A percentile compares a stretch with the other conserved stretches of the same genome.
These are phyloP conservation scores for Heliconius ethilla DNA, from an alignment of 2,888 invertebrate species.

Conservation along the genomic window DNA sequence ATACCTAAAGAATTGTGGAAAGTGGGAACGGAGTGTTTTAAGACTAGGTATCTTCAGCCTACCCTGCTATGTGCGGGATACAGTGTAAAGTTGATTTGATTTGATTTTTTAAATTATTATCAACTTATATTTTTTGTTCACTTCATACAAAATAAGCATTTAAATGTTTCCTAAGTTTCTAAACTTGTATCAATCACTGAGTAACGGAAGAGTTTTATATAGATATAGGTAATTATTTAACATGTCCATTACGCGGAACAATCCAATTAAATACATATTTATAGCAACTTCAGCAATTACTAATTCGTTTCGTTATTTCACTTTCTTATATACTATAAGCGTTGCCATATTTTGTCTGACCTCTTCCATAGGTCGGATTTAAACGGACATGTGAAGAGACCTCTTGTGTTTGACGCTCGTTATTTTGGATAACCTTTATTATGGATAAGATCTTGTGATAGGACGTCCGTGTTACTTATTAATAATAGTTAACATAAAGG, in stretches of 20 bases:
- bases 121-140: too few species aligned
- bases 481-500: slow-evolving; percentile 15
- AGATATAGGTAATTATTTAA: background rate
- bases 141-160: too few species aligned
- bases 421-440: slow-evolving; percentile 20
- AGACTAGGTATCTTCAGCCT: too few species aligned
- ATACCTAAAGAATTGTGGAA: too few species aligned
- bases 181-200: too few species aligned
- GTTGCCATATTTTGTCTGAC: slow-evolving; percentile 19
- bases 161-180: too few species aligned
- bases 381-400: slow-evolving; percentile 33
- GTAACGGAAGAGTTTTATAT: too few species aligned
- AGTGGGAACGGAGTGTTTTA: too few species aligned
- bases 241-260: background rate
- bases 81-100: too few species aligned
- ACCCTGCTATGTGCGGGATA: too few species aligned
- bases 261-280: background rate
- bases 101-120: too few species aligned
- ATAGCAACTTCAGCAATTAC: slow-evolving; percentile 2
- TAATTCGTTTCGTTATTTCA: slow-evolving; percentile 10
- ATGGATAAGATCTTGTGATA: slow-evolving; percentile 16
- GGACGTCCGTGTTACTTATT: background rate
- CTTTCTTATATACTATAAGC: background rate
- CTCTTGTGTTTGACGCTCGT: slow-evolving; percentile 26
- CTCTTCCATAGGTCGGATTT: slow-evolving; percentile 35